Conservation (phyloP, 2,113 vertebrate species). For the Tamias sibiricus region DNA sequence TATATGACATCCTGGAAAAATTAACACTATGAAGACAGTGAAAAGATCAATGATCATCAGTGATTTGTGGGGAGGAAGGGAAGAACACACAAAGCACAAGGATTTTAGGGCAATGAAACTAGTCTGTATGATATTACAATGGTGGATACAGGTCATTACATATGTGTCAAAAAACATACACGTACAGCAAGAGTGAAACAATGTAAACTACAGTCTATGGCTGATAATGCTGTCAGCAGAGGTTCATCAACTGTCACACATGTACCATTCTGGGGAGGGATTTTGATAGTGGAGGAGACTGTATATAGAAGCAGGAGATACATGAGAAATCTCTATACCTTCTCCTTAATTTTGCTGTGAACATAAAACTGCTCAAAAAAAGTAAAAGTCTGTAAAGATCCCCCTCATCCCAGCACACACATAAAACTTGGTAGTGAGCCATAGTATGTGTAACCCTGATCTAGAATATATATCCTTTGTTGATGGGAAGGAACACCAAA, state of each 20-base stretch:
- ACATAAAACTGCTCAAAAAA: background rate
- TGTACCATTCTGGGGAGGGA: accelerated
- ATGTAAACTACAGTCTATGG: background rate
- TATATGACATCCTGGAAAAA: background rate
- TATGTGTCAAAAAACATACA: background rate
- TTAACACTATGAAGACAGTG: background rate
- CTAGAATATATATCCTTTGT: background rate
- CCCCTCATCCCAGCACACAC: no score
- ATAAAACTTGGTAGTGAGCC: no score
- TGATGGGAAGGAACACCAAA: background rate
- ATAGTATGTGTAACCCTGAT: background rate
- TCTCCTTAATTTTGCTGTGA: background rate
- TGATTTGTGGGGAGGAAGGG: background rate
- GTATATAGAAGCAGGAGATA: background rate
- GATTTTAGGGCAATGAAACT: background rate
- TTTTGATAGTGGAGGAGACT: background rate
- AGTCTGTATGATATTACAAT: background rate
- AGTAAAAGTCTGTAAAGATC: background rate
- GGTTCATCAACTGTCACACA: background rate
- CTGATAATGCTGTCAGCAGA: background rate
- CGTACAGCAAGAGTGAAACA: background rate
- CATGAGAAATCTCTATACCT: background rate
- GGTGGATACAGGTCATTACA: background rate
- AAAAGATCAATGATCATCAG: background rate
- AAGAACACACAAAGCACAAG: background rate